Percentiles rank a stretch among this genome's conserved stretches.
These are phyloP conservation scores for Graptemys geographica DNA, from an alignment of 2,797 vertebrate species.

Conservation along the genomic window DNA sequence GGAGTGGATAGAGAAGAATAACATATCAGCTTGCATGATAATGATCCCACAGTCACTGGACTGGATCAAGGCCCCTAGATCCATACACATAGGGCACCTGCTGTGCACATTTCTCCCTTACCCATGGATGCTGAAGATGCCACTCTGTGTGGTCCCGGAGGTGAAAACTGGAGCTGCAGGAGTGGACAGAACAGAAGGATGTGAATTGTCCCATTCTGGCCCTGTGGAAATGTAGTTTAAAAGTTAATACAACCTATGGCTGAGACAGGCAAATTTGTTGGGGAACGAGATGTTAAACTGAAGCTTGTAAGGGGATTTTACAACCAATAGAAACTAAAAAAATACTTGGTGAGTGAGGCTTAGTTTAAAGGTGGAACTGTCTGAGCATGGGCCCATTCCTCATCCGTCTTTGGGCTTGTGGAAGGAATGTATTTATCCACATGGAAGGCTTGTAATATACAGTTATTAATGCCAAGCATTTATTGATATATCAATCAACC, in stretches of 20 bases:
- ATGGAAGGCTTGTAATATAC: background rate
- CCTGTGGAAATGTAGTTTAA: background rate
- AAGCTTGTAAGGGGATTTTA: background rate
- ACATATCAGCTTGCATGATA: slow-evolving; percentile 65
- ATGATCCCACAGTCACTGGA: background rate
- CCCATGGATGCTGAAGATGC: background rate
- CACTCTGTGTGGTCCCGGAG: background rate
- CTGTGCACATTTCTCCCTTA: background rate
- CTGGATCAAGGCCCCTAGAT: slow-evolving; percentile 8
- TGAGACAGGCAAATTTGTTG: slow-evolving; percentile 37
- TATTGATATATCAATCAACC: background rate
- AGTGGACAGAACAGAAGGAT: background rate
- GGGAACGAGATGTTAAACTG: background rate
- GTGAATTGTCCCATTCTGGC: background rate
- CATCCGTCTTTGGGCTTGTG: background rate
- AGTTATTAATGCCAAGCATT: background rate
- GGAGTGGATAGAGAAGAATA: slow-evolving; percentile 54
- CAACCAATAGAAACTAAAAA: background rate
- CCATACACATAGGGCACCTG: slow-evolving; percentile 28
- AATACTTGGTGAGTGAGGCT: background rate
- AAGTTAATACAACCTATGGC: slow-evolving; percentile 44
- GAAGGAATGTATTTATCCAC: background rate
- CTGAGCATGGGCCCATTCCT: background rate
- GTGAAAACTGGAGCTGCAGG: background rate
- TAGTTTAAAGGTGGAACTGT: background rate